These are phyloP conservation scores for Drosophila kurseongensis DNA, from an alignment of 1,140 invertebrate species.

Conservation along the genomic window DNA sequence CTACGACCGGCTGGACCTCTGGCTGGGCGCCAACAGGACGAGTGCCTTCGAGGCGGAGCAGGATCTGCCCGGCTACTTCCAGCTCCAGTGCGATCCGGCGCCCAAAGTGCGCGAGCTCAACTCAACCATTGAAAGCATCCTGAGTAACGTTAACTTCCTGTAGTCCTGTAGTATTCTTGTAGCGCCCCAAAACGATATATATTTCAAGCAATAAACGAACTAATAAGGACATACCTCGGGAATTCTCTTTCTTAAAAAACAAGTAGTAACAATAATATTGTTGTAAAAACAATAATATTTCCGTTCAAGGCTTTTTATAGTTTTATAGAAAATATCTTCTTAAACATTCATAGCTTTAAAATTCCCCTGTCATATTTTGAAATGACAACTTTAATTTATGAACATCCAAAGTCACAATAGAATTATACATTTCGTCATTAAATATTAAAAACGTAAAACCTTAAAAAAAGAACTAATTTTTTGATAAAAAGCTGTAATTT, in stretches of 20 bases:
- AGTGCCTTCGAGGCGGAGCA: slow-evolving; percentile 65
- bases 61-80: slow-evolving; percentile 76
- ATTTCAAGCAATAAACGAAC: slow-evolving; percentile 53
- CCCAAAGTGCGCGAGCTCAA: slow-evolving; percentile 40
- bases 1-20: slow-evolving; percentile 94
- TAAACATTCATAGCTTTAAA: too few species aligned
- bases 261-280: too few species aligned
- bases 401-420: neutral
- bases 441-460: neutral
- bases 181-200: slow-evolving; percentile 11
- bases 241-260: neutral
- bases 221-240: neutral
- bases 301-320: too few species aligned
- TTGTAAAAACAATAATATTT: too few species aligned
- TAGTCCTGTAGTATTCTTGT: slow-evolving; percentile 45
- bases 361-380: too few species aligned
- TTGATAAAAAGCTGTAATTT: neutral
- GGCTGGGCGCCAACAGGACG: slow-evolving; percentile 65
- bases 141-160: slow-evolving; percentile 79
- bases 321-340: too few species aligned
- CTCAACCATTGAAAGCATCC: slow-evolving; percentile 70
- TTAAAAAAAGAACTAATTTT: neutral
- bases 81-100: slow-evolving; percentile 62
- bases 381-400: too few species aligned
- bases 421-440: neutral